Evolutionary conservation across 2,888 invertebrate species (phyloP), one percentile per base, ranked within the genome.

Genomic region (Chrysolina americana): DNA sequence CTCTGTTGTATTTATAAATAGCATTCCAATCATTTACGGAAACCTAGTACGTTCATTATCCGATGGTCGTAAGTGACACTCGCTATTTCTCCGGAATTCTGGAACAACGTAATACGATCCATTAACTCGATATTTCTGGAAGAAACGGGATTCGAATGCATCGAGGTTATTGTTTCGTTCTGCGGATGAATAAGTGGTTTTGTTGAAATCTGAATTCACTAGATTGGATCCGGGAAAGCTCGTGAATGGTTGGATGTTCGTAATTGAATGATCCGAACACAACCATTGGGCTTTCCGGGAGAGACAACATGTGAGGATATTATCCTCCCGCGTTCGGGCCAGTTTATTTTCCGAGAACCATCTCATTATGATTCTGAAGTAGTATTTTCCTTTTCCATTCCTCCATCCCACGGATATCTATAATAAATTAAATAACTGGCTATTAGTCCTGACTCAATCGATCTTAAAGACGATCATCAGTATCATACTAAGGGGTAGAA

Each of bases 1-100:
- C 63, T 72, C 47, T 63, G 68, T 64, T 73, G 69, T 73, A 70
- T 73, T 73, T 73, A 73, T 73, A 73, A 73, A 73, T 70, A 65
- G 73, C 69, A 59, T 65, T 56, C 69, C 73, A 73, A 73, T 73
- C 64, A 73, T 73, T 73, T 70, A 73, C 48, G 59, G 41, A 73
- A 70, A 73, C 68, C 65, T 71, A 63, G 72, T 41, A 68, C 63
- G 66, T 72, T 72, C 72, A 72, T 72, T 72, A 68, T 68, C 63
- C 50, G 66, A 71, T 65, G 21, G 56, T 47, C 59, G 65, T 65
- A 70, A 70, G 70, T 70, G 70, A 70, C 70, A 70, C 69, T 63
- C 70, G 70, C 48, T 70, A 70, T 70, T 70, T 63, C 63, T 70
- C 70, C 41, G 28, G 63, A 62, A 59, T 62, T 56, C 59, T 59